phyloP scores from a whole-genome alignment of 2,113 vertebrate genomes.

The Smithornis capensis region DNA sequence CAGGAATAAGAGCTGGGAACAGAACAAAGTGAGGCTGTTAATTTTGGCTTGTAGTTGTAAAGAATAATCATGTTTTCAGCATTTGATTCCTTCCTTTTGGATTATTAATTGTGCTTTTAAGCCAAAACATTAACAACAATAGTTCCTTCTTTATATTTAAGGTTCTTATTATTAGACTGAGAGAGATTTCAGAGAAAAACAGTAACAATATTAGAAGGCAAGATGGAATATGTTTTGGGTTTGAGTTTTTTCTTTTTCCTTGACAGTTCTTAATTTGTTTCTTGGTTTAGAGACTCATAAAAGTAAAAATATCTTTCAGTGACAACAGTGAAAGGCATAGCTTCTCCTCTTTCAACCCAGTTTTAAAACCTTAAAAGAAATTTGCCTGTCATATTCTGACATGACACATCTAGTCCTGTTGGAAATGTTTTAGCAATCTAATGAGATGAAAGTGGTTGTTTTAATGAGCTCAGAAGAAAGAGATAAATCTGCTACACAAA shows the following conservation, averaged over 20 bases:
- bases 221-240: conserved; percentile 31
- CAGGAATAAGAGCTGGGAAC: background rate
- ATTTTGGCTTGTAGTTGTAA: background rate
- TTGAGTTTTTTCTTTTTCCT: conserved; percentile 36
- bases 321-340: conserved; percentile 34
- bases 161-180: background rate
- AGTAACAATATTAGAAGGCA: conserved; percentile 34
- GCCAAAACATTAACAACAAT: background rate
- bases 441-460: conserved; percentile 40
- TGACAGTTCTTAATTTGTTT: conserved; percentile 65
- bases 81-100: background rate
- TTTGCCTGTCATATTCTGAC: conserved; percentile 61
- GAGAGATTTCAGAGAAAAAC: conserved; percentile 14
- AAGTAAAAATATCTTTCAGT: conserved; percentile 65
- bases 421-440: conserved; percentile 22
- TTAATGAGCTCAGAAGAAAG: conserved; percentile 21
- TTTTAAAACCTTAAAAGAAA: conserved; percentile 52
- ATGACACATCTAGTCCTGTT: conserved; percentile 39
- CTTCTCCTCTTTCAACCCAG: conserved; percentile 45
- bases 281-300: conserved; percentile 66
- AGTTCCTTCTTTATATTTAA: conserved; percentile 1
- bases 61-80: background rate
- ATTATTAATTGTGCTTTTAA: conserved; percentile 11
- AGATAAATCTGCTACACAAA: conserved; percentile 20
- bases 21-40: background rate